Evolutionary conservation across 2,888 invertebrate species (phyloP).

Genomic region (Apamea epomidion): DNA sequence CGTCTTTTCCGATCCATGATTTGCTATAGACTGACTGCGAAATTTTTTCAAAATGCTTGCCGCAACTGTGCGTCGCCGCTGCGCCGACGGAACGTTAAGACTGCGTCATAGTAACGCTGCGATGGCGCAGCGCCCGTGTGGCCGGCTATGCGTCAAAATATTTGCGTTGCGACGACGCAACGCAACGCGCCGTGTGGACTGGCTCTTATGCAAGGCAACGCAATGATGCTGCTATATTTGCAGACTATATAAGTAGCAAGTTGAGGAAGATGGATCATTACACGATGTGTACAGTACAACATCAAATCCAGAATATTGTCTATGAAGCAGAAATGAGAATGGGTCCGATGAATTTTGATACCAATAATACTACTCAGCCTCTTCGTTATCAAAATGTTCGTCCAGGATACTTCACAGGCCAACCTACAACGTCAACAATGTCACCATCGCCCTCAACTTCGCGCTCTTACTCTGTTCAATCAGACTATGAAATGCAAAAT

Average conservation of each 20-base stretch:
- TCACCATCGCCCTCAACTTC: slow-evolving; percentile 59
- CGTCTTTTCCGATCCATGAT: too few relatives aligned
- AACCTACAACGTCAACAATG: slow-evolving; percentile 53
- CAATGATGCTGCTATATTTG: slow-evolving; percentile 63
- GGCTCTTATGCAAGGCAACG: slow-evolving; percentile 61
- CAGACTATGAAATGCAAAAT: slow-evolving; percentile 57
- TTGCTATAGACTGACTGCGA: too few relatives aligned
- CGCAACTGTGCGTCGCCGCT: too few relatives aligned
- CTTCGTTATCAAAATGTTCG: slow-evolving; percentile 55
- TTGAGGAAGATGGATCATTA: slow-evolving; percentile 61
- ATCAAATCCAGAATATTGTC: slow-evolving; percentile 62
- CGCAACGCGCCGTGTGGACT: too few relatives aligned
- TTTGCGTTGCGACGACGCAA: too few relatives aligned
- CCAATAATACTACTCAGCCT: slow-evolving; percentile 55
- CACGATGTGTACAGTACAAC: slow-evolving; percentile 61
- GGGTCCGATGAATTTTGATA: slow-evolving; percentile 55
- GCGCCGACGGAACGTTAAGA: too few relatives aligned
- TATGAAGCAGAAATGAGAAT: slow-evolving; percentile 57
- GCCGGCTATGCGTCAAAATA: too few relatives aligned
- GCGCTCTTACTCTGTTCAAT: slow-evolving; percentile 55
- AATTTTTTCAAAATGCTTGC: too few relatives aligned
- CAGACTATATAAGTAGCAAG: slow-evolving; percentile 63
- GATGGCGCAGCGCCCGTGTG: too few relatives aligned
- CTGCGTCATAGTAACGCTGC: too few relatives aligned
- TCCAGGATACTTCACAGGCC: slow-evolving; percentile 53